Percentiles rank a stretch among this genome's conserved stretches.
phyloP scores from a whole-genome alignment of 2,888 invertebrate genomes.

The Nasonovia ribisnigri region DNA sequence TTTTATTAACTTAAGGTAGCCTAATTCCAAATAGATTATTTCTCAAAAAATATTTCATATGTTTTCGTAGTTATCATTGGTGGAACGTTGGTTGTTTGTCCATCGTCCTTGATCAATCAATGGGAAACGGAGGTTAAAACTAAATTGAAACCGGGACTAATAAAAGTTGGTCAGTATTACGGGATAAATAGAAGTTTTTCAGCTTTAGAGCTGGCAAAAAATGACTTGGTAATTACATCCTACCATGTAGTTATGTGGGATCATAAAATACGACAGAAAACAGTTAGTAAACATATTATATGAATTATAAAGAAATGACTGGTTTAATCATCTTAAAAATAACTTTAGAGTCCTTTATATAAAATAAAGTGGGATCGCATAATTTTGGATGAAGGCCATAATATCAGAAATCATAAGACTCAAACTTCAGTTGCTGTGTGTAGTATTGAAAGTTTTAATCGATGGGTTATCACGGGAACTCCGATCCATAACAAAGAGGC shows the following conservation, averaged over 20 bases:
- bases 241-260: constrained; percentile 33
- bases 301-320: background rate
- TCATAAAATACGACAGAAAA: background rate
- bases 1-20: too few species aligned
- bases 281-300: constrained; percentile 14
- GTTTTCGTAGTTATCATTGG: constrained; percentile 70
- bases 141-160: constrained; percentile 75
- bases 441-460: constrained; percentile 74
- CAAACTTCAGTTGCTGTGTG: constrained; percentile 81
- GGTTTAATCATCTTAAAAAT: background rate
- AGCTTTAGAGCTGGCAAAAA: constrained; percentile 71
- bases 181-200: constrained; percentile 80
- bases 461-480: constrained; percentile 94
- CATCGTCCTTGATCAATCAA: constrained; percentile 90
- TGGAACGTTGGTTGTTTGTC: constrained; percentile 90
- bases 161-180: constrained; percentile 83
- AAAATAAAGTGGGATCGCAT: constrained; percentile 86
- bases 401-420: constrained; percentile 88
- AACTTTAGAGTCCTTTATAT: constrained; percentile 74
- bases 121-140: constrained; percentile 86
- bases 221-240: constrained; percentile 27
- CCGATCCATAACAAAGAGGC: constrained; percentile 93
- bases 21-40: too few species aligned
- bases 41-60: background rate
- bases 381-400: constrained; percentile 94